Base-by-base conservation (phyloP, 2,797 vertebrate species). In the Notolepis coatsorum region DNA sequence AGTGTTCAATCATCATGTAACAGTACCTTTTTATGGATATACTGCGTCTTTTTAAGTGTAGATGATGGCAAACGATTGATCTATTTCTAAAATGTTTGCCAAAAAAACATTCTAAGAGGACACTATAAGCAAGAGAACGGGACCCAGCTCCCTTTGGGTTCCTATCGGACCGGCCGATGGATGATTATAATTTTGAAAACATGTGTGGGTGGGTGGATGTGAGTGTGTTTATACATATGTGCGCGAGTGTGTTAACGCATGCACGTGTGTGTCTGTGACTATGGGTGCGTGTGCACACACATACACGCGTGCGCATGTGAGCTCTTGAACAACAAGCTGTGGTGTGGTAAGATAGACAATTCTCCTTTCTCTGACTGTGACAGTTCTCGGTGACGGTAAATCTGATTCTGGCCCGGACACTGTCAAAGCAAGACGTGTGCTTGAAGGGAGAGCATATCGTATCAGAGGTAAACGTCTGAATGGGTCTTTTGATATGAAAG, bases 401-500 rank as follows among this genome's bases (percentile, higher is more conserved):
- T 88, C 82, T 84, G 87, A 88, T 86, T 85, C 82, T 84, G 86
- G 84, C 82, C 82, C n/a, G n/a, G n/a, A n/a, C n/a, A n/a, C n/a
- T 87, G 84, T 84, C 83, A 82, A 89, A 87, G 84, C 86, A 86
- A 88, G 85, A 87, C 85, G 85, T 88, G 87, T 84, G 84, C 85
- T 88, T 88, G 86, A 88, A 89, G 81, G 83, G 80, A 87, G 87
- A n/a, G 86, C 87, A n/a, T 87, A 84, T 61, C 82, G 85, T 82
- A 89, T 91, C 86, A 85, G 85, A 86, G 82, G 85, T 85, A 84
- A 89, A 86, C 83, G 86, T 87, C 81, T 88, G 87, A 90, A 91
- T 87, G 90, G 84, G 87, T 87, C 82, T 86, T 90, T 90, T 89
- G 88, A 90, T 90, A 88, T 86, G 88, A 89, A 90, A 91, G 88